phyloP scores from a whole-genome alignment of 2,888 invertebrate genomes.

The Lochmaea capreae region DNA sequence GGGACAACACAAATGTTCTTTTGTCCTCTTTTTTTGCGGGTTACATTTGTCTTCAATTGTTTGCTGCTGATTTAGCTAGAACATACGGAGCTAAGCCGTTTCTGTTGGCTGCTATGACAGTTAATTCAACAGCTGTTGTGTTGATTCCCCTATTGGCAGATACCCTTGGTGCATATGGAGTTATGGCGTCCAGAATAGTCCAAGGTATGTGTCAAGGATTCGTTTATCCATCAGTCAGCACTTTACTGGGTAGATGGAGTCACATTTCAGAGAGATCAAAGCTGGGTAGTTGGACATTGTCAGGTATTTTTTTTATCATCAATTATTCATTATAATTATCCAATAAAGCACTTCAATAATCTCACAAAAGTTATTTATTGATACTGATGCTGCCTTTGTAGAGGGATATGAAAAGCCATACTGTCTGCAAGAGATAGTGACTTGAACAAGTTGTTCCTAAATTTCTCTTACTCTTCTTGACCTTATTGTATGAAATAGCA shows the following conservation, averaged over 20 bases:
- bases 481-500: too few relatives aligned
- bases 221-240: constrained; percentile 78
- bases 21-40: constrained; percentile 85
- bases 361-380: too few relatives aligned
- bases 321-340: background rate
- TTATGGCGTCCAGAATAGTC: constrained; percentile 74
- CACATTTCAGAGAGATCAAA: constrained; percentile 35
- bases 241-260: constrained; percentile 78
- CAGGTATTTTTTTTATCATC: constrained; percentile 32
- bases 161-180: constrained; percentile 64
- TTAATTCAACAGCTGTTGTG: constrained; percentile 71
- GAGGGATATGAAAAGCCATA: too few relatives aligned
- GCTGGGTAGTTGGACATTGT: constrained; percentile 24
- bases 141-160: constrained; percentile 69
- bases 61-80: constrained; percentile 77
- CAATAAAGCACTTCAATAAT: too few relatives aligned
- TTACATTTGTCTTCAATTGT: constrained; percentile 78
- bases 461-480: too few relatives aligned
- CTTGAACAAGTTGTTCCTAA: too few relatives aligned
- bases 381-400: too few relatives aligned
- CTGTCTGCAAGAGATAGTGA: too few relatives aligned
- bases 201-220: constrained; percentile 80
- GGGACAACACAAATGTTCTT: constrained; percentile 69
- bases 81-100: constrained; percentile 79
- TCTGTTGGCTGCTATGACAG: constrained; percentile 68